phyloP scores from a whole-genome alignment of 2,113 vertebrate species.

The Takifugu bimaculatus region DNA sequence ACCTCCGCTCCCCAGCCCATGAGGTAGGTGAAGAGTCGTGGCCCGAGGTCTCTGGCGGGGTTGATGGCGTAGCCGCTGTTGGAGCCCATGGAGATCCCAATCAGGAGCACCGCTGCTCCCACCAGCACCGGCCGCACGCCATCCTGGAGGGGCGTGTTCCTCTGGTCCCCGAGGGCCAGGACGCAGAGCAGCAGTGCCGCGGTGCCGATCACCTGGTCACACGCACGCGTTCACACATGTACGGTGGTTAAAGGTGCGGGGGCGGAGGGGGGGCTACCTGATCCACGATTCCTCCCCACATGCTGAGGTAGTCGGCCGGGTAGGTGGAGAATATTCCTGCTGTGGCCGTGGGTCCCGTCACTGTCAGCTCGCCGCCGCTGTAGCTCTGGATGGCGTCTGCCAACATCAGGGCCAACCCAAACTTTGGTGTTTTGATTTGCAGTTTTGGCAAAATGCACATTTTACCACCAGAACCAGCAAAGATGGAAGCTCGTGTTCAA shows the following conservation, averaged over 20 bases:
- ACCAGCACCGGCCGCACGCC: conserved; percentile 71
- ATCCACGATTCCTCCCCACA: conserved; percentile 74
- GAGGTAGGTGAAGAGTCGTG: conserved; percentile 78
- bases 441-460: not conserved
- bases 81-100: conserved; percentile 74
- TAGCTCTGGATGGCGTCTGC: conserved; percentile 74
- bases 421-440: no score
- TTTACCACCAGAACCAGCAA: not conserved
- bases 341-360: conserved; percentile 71
- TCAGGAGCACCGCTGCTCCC: conserved; percentile 69
- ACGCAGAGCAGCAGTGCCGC: conserved; percentile 70
- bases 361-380: conserved; percentile 63
- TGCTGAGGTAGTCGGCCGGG: conserved; percentile 74
- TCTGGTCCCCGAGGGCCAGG: conserved; percentile 71
- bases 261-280: conserved; percentile 65
- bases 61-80: conserved; percentile 82
- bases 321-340: conserved; percentile 82
- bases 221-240: not conserved
- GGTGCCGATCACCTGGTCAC: conserved; percentile 74
- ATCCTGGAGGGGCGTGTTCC: conserved; percentile 65
- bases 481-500: no score
- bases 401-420: not conserved
- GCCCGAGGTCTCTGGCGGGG: conserved; percentile 81
- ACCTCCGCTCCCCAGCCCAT: conserved; percentile 84
- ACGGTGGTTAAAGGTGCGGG: not conserved